These are phyloP conservation scores for Lasioglossum figueresi DNA, from an alignment of 2,888 invertebrate species.

Conservation along the genomic window DNA sequence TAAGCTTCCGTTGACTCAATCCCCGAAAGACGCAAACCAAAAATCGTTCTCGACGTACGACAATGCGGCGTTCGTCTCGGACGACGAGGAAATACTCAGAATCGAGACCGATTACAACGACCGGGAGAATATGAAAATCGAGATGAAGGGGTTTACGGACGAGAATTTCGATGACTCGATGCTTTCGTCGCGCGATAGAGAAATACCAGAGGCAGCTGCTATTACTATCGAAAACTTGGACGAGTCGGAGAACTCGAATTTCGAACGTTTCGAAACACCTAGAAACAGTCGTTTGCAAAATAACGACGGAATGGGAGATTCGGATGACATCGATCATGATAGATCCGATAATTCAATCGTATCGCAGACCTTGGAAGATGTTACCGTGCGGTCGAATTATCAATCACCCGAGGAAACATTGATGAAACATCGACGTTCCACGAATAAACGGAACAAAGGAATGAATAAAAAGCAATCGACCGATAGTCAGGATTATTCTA, in stretches of 20 bases:
- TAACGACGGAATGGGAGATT: background rate
- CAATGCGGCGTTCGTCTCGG: conserved; percentile 75
- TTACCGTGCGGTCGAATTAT: conserved; percentile 9
- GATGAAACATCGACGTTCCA: background rate
- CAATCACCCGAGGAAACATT: conserved; percentile 10
- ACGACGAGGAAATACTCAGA: conserved; percentile 75
- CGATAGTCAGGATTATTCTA: background rate
- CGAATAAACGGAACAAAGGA: background rate
- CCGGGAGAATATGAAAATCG: conserved; percentile 71
- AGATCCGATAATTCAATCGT: conserved; percentile 19
- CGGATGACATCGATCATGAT: background rate
- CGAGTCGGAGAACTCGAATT: background rate
- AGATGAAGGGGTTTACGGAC: conserved; percentile 67
- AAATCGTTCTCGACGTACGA: conserved; percentile 63
- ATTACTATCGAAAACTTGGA: conserved; percentile 20
- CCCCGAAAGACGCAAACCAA: background rate
- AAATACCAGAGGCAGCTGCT: background rate
- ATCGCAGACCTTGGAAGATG: conserved; percentile 28
- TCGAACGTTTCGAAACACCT: background rate
- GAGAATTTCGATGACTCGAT: background rate
- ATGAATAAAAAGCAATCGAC: background rate
- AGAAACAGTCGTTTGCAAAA: background rate
- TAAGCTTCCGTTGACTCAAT: conserved; percentile 56
- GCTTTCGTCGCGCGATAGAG: background rate
- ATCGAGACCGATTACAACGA: conserved; percentile 76